phyloP scores from a whole-genome alignment of 2,113 vertebrate species.

The Heteronetta atricapilla region DNA sequence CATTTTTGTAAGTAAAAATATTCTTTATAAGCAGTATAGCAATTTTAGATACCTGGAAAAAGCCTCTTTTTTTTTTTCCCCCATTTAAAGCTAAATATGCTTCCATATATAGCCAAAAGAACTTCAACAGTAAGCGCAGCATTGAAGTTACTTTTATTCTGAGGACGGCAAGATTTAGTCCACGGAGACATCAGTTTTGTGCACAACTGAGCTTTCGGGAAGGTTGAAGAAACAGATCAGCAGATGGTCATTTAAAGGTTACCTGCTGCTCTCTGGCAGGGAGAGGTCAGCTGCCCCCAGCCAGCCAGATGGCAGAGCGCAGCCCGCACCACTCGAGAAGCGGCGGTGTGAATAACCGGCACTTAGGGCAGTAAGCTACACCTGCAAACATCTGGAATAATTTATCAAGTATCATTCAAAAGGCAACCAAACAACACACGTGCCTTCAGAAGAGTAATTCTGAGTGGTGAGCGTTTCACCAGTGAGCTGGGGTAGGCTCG shows the following conservation, averaged over 20 bases:
- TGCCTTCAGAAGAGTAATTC: background rate
- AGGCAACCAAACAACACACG: background rate
- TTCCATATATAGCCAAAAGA: background rate
- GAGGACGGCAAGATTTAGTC: background rate
- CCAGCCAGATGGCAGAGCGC: slow-evolving; percentile 63
- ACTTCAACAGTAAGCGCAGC: background rate
- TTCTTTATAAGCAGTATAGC: background rate
- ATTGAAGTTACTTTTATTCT: background rate
- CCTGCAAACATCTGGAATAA: slow-evolving; percentile 69
- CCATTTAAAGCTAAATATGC: background rate
- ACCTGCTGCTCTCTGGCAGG: slow-evolving; percentile 59
- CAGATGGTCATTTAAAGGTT: slow-evolving; percentile 69
- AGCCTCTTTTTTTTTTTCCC: background rate
- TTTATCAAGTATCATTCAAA: background rate
- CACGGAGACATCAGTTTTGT: background rate
- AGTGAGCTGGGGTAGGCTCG: background rate
- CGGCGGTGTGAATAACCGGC: background rate
- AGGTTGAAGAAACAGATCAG: slow-evolving; percentile 12
- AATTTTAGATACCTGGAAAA: background rate
- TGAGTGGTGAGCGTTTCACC: background rate
- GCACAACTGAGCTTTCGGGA: background rate
- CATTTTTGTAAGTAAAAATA: background rate
- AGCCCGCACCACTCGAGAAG: background rate
- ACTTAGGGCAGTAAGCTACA: slow-evolving; percentile 53
- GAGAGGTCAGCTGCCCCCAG: slow-evolving; percentile 15